Conservation (phyloP, 2,113 vertebrate species). For the Daphoenositta chrysoptera region DNA sequence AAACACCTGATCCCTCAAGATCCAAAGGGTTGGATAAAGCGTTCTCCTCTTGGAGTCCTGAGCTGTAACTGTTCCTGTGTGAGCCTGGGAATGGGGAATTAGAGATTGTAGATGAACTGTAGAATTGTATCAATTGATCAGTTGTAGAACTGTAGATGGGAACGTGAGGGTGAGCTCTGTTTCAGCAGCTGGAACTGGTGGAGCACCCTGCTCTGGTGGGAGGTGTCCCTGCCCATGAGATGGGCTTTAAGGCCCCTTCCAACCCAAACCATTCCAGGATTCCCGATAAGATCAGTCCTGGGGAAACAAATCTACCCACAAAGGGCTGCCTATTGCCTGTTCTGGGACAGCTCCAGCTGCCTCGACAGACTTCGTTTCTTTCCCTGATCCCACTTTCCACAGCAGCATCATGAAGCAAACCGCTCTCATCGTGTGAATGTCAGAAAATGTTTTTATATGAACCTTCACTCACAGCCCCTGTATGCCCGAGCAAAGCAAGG, state of each 20-base stretch:
- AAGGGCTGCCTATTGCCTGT: background rate
- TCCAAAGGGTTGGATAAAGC: background rate
- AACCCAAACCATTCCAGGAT: background rate
- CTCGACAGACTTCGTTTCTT: background rate
- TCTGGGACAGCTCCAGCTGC: background rate
- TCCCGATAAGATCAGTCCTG: background rate
- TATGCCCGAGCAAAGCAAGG: background rate
- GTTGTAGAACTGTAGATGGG: fast-evolving
- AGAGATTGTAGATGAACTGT: no score
- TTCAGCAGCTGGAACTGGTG: background rate
- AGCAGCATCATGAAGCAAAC: background rate
- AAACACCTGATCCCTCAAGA: background rate
- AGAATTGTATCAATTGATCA: no score
- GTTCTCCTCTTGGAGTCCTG: background rate
- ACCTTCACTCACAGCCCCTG: background rate
- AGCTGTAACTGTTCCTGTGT: background rate
- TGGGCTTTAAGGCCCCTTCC: background rate
- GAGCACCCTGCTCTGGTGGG: background rate
- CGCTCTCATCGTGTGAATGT: background rate
- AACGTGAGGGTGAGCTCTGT: background rate
- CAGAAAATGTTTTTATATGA: background rate
- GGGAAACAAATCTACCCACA: background rate
- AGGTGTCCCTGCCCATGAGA: background rate
- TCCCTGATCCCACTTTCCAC: background rate
- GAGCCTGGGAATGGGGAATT: background rate